phyloP scores from a whole-genome alignment of 2,113 vertebrate genomes.

The Ctenodactylus gundi region DNA sequence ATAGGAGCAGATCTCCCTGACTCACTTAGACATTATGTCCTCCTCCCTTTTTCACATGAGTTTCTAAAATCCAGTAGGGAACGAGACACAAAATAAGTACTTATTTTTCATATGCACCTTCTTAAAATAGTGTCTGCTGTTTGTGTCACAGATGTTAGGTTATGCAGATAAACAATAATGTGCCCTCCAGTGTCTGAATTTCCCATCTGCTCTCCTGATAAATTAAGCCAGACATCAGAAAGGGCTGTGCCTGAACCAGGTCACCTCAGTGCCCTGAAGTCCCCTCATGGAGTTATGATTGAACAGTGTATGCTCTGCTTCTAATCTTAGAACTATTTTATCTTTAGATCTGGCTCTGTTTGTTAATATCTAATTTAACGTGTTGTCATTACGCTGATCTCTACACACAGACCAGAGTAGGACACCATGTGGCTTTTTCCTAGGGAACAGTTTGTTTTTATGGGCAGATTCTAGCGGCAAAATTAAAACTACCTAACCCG shows the following conservation, averaged over 20 bases:
- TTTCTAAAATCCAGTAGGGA: neutral
- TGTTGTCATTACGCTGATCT: neutral
- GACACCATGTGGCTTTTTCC: neutral
- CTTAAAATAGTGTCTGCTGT: neutral
- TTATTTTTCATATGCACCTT: neutral
- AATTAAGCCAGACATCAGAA: constrained; percentile 15
- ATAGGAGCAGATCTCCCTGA: too few relatives aligned
- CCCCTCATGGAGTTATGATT: neutral
- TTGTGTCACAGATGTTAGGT: constrained; percentile 33
- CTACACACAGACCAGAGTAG: neutral
- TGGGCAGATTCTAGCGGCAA: neutral
- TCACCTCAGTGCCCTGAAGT: neutral
- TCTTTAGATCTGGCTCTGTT: neutral
- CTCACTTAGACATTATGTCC: too few relatives aligned
- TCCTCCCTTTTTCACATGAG: neutral
- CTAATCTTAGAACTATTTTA: neutral
- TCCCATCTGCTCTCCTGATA: neutral
- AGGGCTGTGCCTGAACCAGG: neutral
- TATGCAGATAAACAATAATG: constrained; percentile 17
- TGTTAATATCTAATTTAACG: neutral
- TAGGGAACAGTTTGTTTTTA: neutral
- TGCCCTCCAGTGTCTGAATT: neutral
- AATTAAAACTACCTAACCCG: neutral
- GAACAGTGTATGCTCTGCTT: neutral
- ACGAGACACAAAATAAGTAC: neutral